Conservation (phyloP, 2,113 vertebrate species). For the Forbesichthys agassizii region DNA sequence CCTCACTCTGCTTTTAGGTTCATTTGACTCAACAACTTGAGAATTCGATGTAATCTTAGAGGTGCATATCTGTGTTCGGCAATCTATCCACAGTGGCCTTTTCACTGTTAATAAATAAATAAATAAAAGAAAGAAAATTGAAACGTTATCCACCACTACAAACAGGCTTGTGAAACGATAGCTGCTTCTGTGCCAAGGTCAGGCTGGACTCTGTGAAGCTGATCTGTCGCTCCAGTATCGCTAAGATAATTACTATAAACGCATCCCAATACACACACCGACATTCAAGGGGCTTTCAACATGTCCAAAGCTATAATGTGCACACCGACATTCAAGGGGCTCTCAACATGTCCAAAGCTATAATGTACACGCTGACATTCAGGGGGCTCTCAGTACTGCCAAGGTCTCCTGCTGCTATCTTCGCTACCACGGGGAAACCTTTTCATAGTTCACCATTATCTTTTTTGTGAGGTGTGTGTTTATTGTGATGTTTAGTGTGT, state of each 20-base stretch:
- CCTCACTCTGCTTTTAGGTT: constrained; percentile 11
- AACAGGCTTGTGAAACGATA: constrained; percentile 31
- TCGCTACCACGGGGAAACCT: constrained; percentile 22
- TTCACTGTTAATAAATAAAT: constrained; percentile 1
- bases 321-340: constrained; percentile 20
- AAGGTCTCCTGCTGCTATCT: constrained; percentile 47
- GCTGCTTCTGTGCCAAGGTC: constrained; percentile 35
- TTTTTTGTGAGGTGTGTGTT: neutral
- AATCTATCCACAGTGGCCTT: constrained; percentile 14
- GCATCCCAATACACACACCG: constrained; percentile 20
- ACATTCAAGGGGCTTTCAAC: constrained; percentile 26
- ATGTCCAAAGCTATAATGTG: neutral
- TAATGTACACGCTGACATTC: constrained; percentile 6
- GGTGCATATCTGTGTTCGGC: constrained; percentile 13
- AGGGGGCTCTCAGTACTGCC: constrained; percentile 32
- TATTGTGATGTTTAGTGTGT: neutral
- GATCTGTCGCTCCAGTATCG: constrained; percentile 2
- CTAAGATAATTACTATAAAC: constrained; percentile 42
- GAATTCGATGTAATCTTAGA: constrained; percentile 10
- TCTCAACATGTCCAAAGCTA: constrained; percentile 17
- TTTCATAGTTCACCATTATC: constrained; percentile 19
- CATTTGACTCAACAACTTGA: constrained; percentile 4
- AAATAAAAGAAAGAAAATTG: constrained; percentile 12
- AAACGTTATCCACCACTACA: constrained; percentile 38
- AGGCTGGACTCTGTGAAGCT: constrained; percentile 17